Evolutionary conservation across 2,888 invertebrate species (phyloP).

Genomic region (Noctua janthina): DNA sequence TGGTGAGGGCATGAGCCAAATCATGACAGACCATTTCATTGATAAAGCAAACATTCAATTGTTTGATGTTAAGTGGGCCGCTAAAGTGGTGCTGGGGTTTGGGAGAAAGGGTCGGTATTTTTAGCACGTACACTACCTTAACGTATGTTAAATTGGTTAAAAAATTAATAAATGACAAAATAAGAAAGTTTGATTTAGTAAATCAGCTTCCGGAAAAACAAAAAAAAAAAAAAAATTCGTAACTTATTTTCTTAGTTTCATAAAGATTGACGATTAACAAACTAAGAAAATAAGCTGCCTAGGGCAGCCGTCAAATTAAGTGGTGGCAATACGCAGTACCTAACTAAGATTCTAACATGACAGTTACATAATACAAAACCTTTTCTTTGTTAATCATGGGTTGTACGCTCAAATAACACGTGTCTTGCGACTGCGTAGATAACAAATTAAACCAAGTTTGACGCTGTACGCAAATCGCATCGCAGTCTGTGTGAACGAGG

Average conservation of each 20-base stretch:
- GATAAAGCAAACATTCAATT: conserved; percentile 82
- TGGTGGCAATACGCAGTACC: background rate
- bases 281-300: too few species aligned
- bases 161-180: background rate
- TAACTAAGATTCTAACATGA: too few species aligned
- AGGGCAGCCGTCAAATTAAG: background rate
- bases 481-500: too few species aligned
- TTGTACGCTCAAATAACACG: too few species aligned
- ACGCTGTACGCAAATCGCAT: too few species aligned
- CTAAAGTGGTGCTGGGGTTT: conserved; percentile 51
- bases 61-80: conserved; percentile 71
- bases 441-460: too few species aligned
- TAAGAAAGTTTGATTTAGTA: background rate
- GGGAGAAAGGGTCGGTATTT: conserved; percentile 17
- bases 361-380: too few species aligned
- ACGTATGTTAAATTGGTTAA: background rate
- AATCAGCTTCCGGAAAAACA: background rate
- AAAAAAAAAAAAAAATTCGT: background rate
- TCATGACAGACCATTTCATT: conserved; percentile 79
- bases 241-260: too few species aligned
- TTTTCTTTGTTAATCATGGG: too few species aligned
- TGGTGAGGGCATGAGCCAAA: conserved; percentile 74
- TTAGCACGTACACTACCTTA: background rate
- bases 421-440: too few species aligned
- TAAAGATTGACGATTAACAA: too few species aligned